These are phyloP conservation scores for Tetrapedia diversipes DNA, from an alignment of 2,888 invertebrate species.

Conservation along the genomic window DNA sequence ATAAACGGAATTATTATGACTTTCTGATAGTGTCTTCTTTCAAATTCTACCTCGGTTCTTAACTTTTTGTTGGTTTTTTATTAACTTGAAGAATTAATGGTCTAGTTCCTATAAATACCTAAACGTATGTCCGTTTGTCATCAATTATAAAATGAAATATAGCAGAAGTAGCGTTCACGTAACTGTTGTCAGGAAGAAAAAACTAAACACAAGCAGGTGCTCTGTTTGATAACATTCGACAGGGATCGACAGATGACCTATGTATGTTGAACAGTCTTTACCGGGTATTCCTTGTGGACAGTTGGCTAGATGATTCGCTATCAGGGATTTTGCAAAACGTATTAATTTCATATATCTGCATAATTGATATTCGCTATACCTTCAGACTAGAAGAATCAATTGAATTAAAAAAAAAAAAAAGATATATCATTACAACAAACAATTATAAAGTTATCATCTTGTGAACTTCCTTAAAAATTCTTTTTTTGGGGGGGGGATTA, in stretches of 20 bases:
- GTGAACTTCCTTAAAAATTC: too few species aligned
- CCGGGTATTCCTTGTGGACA: conserved; percentile 10
- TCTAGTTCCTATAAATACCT: background rate
- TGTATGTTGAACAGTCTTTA: conserved; percentile 16
- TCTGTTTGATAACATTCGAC: conserved; percentile 26
- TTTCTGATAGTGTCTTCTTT: background rate
- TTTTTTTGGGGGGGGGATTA: too few species aligned
- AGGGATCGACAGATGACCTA: background rate
- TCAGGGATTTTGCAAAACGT: conserved; percentile 15
- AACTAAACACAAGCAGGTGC: conserved; percentile 18
- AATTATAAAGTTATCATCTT: too few species aligned
- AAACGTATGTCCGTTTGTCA: background rate
- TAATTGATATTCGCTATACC: background rate
- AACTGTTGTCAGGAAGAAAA: conserved; percentile 11
- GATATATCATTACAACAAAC: too few species aligned
- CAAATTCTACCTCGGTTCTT: background rate
- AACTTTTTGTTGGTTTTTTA: background rate
- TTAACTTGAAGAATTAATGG: background rate
- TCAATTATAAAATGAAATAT: background rate
- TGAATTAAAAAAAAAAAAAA: background rate
- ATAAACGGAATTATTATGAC: background rate
- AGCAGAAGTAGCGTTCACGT: conserved; percentile 10
- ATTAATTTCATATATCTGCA: background rate
- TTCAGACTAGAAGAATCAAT: background rate
- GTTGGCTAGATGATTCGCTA: background rate